Evolutionary conservation across 2,888 invertebrate species (phyloP).

Genomic region (Prosapia bicincta): DNA sequence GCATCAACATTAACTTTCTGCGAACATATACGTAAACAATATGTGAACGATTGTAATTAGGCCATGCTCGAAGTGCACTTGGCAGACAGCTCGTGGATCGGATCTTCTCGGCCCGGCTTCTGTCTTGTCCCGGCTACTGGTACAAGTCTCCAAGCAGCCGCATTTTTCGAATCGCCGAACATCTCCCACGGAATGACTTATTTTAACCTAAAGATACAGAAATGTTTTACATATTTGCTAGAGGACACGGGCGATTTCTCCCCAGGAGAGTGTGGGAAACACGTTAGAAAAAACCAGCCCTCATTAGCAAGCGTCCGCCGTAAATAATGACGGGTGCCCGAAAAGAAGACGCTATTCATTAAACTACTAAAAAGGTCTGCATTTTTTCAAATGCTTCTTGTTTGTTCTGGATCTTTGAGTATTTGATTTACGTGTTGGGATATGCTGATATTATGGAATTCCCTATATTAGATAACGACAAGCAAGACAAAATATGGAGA

Average conservation of each 20-base stretch:
- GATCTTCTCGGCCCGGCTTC: too few species aligned
- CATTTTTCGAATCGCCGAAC: neutral
- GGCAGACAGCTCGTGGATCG: too few species aligned
- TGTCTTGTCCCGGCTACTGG: neutral
- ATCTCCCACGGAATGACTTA: neutral
- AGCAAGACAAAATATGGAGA: neutral
- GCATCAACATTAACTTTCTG: too few species aligned
- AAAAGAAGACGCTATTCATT: neutral
- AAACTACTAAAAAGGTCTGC: neutral
- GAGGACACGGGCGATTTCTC: neutral
- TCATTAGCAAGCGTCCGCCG: neutral
- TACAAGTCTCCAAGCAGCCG: neutral
- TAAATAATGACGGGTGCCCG: neutral
- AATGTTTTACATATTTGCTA: conserved; percentile 2
- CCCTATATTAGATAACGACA: neutral
- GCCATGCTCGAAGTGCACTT: too few species aligned
- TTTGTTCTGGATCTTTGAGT: neutral
- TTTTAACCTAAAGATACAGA: neutral
- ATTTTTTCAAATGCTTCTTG: neutral
- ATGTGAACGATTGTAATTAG: too few species aligned
- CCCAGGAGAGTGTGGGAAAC: neutral
- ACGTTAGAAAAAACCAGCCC: neutral
- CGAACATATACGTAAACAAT: too few species aligned
- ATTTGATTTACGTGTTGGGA: neutral
- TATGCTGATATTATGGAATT: neutral